phyloP scores from a whole-genome alignment of 2,797 vertebrate genomes.

The Cyclura pinguis region DNA sequence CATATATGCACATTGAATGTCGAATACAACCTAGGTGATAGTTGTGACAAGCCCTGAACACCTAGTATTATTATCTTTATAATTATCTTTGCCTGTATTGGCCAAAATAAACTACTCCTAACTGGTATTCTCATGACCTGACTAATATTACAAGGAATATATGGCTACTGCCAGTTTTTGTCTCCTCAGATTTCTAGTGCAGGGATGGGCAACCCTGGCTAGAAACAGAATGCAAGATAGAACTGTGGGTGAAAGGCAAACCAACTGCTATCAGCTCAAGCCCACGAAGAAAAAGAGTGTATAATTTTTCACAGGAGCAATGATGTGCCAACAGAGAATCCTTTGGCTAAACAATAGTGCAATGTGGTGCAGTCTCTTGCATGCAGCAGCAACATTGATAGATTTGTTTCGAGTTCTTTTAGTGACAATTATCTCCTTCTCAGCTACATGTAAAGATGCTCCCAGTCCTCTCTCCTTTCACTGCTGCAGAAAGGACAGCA shows the following conservation, averaged over 20 bases:
- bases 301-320: constrained; percentile 5
- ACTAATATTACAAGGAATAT: not conserved
- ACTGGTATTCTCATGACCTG: not conserved
- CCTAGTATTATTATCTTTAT: not conserved
- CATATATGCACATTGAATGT: no score
- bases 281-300: not conserved
- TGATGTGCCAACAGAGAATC: not conserved
- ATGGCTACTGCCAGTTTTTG: not conserved
- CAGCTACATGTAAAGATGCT: not conserved
- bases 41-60: not conserved
- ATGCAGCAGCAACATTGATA: not conserved
- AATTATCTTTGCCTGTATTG: not conserved
- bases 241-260: not conserved
- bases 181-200: not conserved
- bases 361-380: constrained; percentile 10
- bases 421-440: constrained; percentile 36
- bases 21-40: not conserved
- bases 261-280: not conserved
- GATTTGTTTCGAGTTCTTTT: constrained; percentile 15
- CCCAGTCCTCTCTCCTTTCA: constrained; percentile 24
- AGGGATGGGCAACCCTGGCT: not conserved
- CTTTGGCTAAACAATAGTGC: not conserved
- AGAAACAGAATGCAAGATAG: not conserved
- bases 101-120: not conserved
- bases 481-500: not conserved